phyloP scores from a whole-genome alignment of 2,113 vertebrate genomes.

The Lagopus leucura region DNA sequence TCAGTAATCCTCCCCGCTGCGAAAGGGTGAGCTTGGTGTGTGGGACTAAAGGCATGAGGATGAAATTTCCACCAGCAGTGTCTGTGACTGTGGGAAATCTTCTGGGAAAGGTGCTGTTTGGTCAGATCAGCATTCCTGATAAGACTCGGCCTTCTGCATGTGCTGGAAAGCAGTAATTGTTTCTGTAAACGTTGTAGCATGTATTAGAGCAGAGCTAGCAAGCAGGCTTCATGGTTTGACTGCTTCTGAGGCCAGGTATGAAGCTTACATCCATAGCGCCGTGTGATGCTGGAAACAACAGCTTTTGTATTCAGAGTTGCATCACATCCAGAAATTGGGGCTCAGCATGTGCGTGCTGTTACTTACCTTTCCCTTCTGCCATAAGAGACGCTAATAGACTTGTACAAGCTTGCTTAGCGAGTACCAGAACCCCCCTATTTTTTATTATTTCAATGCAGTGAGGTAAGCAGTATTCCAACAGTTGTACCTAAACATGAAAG shows the following conservation, averaged over 20 bases:
- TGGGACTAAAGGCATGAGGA: background rate
- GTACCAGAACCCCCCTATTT: background rate
- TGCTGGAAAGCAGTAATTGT: background rate
- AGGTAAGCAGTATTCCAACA: background rate
- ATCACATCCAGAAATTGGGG: background rate
- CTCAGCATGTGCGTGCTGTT: background rate
- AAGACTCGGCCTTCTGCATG: background rate
- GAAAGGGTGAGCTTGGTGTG: background rate
- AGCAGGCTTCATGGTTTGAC: background rate
- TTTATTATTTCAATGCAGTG: background rate
- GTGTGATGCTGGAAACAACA: background rate
- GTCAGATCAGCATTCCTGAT: background rate
- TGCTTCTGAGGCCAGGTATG: background rate
- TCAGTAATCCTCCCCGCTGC: background rate
- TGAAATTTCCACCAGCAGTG: background rate
- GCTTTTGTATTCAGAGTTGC: background rate
- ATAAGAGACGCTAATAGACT: background rate
- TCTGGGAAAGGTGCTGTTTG: background rate
- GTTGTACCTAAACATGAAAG: background rate
- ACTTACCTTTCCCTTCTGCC: background rate
- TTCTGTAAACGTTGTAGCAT: rapidly evolving
- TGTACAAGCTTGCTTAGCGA: background rate
- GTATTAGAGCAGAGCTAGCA: background rate
- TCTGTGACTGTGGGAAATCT: background rate
- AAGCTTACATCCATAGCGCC: rapidly evolving